Percentiles rank a stretch among this genome's conserved stretches.
These are phyloP conservation scores for Bradypodion pumilum DNA, from an alignment of 2,797 vertebrate genomes.

Conservation along the genomic window DNA sequence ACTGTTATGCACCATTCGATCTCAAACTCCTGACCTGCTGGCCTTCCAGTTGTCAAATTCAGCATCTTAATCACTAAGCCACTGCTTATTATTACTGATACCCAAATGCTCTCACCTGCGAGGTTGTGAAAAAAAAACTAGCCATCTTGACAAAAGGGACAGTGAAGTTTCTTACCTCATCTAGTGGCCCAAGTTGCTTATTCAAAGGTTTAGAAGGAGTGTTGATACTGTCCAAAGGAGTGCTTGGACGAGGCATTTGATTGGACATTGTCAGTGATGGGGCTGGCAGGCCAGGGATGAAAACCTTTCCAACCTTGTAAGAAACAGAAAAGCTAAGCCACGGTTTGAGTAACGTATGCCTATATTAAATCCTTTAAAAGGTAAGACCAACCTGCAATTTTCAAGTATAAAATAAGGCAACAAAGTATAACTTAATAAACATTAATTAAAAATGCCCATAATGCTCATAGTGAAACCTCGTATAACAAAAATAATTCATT, in stretches of 20 bases:
- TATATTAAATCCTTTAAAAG: neutral
- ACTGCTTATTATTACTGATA: no score
- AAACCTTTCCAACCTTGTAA: slow-evolving; percentile 93
- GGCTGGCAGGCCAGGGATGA: slow-evolving; percentile 87
- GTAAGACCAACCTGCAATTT: neutral
- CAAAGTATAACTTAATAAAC: neutral
- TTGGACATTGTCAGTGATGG: slow-evolving; percentile 81
- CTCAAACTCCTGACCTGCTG: neutral
- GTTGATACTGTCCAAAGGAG: slow-evolving; percentile 83
- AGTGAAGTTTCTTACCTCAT: slow-evolving; percentile 81
- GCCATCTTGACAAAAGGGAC: neutral
- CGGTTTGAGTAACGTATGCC: neutral
- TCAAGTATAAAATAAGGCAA: neutral
- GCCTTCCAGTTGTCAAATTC: no score
- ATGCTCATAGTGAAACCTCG: no score
- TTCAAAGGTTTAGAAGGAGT: slow-evolving; percentile 85
- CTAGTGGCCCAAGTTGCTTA: slow-evolving; percentile 85
- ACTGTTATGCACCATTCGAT: no score
- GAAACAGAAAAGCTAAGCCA: neutral
- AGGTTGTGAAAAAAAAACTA: neutral
- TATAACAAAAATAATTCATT: no score
- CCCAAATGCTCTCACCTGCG: no score
- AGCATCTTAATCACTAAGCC: no score
- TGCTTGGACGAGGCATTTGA: slow-evolving; percentile 81
- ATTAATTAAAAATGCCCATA: neutral